These are phyloP conservation scores for Gastrophysa polygoni DNA, from an alignment of 2,888 invertebrate genomes.

Conservation along the genomic window DNA sequence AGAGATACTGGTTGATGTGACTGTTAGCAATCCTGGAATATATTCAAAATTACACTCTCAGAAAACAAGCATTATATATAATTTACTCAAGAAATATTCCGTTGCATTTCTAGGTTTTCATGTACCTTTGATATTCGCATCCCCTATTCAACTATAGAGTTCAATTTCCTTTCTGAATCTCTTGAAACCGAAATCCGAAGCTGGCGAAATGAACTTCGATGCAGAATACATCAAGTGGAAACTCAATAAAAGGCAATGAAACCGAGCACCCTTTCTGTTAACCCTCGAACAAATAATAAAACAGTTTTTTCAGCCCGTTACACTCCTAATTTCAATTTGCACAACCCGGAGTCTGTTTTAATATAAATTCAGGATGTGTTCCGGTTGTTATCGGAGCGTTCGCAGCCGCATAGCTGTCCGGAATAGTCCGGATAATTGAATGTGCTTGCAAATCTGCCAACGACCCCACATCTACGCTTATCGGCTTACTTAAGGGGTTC, in stretches of 20 bases:
- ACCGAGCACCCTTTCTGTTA: constrained; percentile 20
- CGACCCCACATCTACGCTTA: constrained; percentile 46
- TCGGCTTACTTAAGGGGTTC: constrained; percentile 50
- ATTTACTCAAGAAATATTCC: no score
- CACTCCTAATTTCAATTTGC: constrained; percentile 28
- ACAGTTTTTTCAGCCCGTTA: constrained; percentile 25
- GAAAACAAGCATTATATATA: no score
- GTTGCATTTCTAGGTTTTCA: no score
- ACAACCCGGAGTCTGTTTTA: constrained; percentile 32
- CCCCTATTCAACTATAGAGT: no score
- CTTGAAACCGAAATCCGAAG: no score
- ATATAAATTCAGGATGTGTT: constrained; percentile 54
- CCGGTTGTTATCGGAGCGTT: constrained; percentile 51
- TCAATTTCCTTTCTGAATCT: no score
- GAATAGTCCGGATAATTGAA: constrained; percentile 46
- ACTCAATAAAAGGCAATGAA: constrained; percentile 26
- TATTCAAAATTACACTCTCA: no score
- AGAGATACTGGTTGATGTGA: no score
- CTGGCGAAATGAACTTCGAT: no score
- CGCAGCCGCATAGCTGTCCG: constrained; percentile 42
- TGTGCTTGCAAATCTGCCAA: constrained; percentile 47
- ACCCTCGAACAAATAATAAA: constrained; percentile 27
- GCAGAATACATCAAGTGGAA: constrained; percentile 1
- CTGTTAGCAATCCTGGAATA: no score
- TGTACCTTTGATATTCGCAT: no score